A percentile compares a stretch with the other conserved stretches of the same genome.
Conservation (phyloP, 1,140 invertebrate species). For the Colletes gigas region DNA sequence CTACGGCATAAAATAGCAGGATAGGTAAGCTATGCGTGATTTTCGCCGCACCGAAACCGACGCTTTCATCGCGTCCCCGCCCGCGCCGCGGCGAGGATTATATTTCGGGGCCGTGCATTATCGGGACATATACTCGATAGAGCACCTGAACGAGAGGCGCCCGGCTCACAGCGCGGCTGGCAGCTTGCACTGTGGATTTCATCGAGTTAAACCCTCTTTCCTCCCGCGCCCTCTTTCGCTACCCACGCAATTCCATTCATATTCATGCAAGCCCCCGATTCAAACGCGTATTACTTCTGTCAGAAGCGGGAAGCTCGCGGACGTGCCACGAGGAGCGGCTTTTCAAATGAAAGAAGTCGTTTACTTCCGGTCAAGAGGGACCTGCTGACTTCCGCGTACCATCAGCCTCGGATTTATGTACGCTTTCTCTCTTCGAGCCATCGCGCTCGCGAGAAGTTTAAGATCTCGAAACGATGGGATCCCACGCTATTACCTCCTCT, state of each 20-base stretch:
- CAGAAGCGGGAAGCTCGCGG: conserved; percentile 44
- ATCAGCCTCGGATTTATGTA: conserved; percentile 41
- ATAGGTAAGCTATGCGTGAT: conserved; percentile 53
- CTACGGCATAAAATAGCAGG: conserved; percentile 36
- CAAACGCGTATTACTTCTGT: conserved; percentile 66
- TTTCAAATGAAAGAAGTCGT: conserved; percentile 30
- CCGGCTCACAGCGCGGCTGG: conserved; percentile 12
- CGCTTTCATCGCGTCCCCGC: conserved; percentile 46
- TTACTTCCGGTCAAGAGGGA: conserved; percentile 54
- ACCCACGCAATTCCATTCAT: conserved; percentile 53
- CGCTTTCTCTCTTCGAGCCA: conserved; percentile 14
- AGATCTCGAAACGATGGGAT: not conserved
- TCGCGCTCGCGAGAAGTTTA: not conserved
- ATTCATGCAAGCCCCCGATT: conserved; percentile 54
- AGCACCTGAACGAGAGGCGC: conserved; percentile 36
- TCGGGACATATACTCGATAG: conserved; percentile 61
- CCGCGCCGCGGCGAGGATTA: conserved; percentile 64
- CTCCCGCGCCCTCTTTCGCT: not conserved
- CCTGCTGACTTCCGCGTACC: conserved; percentile 32
- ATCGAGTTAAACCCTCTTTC: conserved; percentile 58
- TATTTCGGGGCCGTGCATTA: conserved; percentile 68
- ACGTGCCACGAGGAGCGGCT: conserved; percentile 34
- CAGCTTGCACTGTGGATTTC: conserved; percentile 43
- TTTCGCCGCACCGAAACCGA: conserved; percentile 57
- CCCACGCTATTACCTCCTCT: conserved; percentile 18